A percentile compares a stretch with the other conserved stretches of the same genome.
Conservation (phyloP, 2,797 vertebrate genomes). For the Choloepus didactylus region DNA sequence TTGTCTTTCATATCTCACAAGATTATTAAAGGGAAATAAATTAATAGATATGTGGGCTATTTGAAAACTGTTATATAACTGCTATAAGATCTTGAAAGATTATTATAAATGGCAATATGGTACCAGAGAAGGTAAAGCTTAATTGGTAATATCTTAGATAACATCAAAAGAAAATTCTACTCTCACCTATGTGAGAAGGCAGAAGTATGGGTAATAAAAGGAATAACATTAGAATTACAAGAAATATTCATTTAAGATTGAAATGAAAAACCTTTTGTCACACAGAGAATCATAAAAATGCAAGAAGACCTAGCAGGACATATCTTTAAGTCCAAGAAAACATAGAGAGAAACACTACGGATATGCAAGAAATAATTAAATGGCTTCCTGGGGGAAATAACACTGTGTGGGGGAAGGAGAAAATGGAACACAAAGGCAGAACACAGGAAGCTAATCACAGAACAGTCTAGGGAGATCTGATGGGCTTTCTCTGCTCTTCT, state of each 20-base stretch:
- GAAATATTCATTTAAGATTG: constrained; percentile 83
- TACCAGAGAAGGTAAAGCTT: constrained; percentile 80
- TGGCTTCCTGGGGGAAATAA: constrained; percentile 80
- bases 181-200: constrained; percentile 70
- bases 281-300: constrained; percentile 75
- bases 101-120: constrained; percentile 16
- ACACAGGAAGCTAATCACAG: constrained; percentile 52
- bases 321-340: constrained; percentile 81
- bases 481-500: neutral
- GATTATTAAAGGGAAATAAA: neutral
- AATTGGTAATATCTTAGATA: constrained; percentile 82
- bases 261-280: constrained; percentile 85
- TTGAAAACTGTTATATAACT: constrained; percentile 14
- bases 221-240: constrained; percentile 81
- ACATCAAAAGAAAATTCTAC: constrained; percentile 83
- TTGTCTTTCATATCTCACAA: neutral
- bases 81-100: neutral
- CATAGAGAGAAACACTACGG: constrained; percentile 70
- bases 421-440: constrained; percentile 58
- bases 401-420: constrained; percentile 63
- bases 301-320: constrained; percentile 82
- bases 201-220: constrained; percentile 73
- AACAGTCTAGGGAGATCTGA: neutral
- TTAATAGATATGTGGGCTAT: neutral
- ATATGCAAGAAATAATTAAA: constrained; percentile 85